Evolutionary conservation across 2,113 vertebrate genomes (phyloP), one percentile per base, ranked within the genome.

Genomic region (Lota lota): DNA sequence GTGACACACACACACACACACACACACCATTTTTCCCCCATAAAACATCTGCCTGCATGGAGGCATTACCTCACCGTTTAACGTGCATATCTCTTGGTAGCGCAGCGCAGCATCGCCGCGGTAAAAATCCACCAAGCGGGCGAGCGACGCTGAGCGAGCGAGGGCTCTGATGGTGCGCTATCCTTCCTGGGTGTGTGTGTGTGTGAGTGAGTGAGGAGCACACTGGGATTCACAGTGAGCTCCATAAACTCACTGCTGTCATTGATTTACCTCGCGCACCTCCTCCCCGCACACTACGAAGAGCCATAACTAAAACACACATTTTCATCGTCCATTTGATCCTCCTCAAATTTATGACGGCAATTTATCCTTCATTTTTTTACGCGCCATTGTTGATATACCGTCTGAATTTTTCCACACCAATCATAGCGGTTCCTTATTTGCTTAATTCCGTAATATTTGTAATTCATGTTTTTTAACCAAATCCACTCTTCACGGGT

Each of bases 111-210:
- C 28, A 4, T 3, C 28, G 16, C 14, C 16, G 16, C 17, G 16
- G 62, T 57, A 66, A 63, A 81, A 87, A 79, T 74, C 74, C 73
- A 68, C 36, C 36, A 66, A 74, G 83, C 77, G 67, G 71, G 11
- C 4, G 58, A 56, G 53, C 64, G 69, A 61, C 28, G 7, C 28
- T 33, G 28, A 33, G 14, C 50, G 16, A 73, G 63, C 47, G 66
- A 67, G 50, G 18, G 71, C 66, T 66, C 50, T 36, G 21, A 73
- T 74, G 70, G 64, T 69, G 78, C 24, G 69, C 77, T 76, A 74
- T 74, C 64, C 51, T 56, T 21, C 33, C 15, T 7, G 63, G 15
- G 63, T 5, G 20, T 50, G 16, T 61, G 53, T 56, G 53, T 56
- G 53, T 56, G 53, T 18, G 53, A 14, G 53, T 56, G 53, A 14